Evolutionary conservation across 2,888 invertebrate species (phyloP), one percentile per base, ranked within the genome.

Genomic region (Eristalis arbustorum): DNA sequence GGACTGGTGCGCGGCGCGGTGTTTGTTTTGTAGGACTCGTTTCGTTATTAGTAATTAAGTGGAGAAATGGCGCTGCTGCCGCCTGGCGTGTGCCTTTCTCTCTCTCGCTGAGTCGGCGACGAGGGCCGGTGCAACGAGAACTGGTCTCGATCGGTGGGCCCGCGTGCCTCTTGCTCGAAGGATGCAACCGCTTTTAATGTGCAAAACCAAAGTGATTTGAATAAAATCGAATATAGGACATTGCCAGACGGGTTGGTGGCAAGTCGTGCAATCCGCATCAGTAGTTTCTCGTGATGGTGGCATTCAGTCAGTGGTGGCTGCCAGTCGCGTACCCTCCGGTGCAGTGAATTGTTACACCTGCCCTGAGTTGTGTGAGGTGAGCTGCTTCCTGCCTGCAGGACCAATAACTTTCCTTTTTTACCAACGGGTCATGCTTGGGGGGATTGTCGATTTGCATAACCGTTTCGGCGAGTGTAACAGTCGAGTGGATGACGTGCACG

Each of bases 81-180:
- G 87, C 87, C 87, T 87, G 87, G 83, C 87, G 87, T 87, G 87
- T 87, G 87, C 87, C 87, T 87, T 87, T 87, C 87, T 87, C 85
- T 87, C 85, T 87, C 83, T 67, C 69, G 80, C 83, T 87, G 83
- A 72, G 75, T 87, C 87, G 13, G 4, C 59, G 59, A 3, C 0
- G 22, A n/a, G 23, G 37, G 31, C 56, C 23, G 6, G 14, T n/a
- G 14, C 37, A 63, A 25, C 6, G 31, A 71, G 71, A 85, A 85
- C 84, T 69, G 84, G 84, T 81, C 42, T 62, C 23, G 28, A 14
- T 49, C 49, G 59, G 59, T 59, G 25, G 56, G 63, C 22, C 61
- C 25, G 8, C n/a, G 49, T 49, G 49, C n/a, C 6, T 49, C 49
- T 49, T 18, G 42, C 14, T 40, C 76, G 72, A 85, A 85, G 84